phyloP scores from a whole-genome alignment of 2,888 invertebrate species.

The Isoperla grammatica region DNA sequence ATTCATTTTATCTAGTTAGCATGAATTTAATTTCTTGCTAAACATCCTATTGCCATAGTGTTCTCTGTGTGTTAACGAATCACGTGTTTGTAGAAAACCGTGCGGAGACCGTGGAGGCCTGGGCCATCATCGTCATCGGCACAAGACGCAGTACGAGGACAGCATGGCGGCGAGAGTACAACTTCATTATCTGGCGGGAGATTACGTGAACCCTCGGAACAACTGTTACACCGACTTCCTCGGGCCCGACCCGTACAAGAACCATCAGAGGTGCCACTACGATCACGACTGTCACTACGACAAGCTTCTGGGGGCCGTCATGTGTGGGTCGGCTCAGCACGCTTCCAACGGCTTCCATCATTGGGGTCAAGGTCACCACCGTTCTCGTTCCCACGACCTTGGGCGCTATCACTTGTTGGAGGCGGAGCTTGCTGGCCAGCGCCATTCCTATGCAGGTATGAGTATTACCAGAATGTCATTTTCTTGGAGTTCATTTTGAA shows the following conservation, averaged over 20 bases:
- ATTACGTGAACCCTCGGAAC: conserved; percentile 24
- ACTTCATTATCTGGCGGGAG: conserved; percentile 20
- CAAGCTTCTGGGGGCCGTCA: conserved; percentile 38
- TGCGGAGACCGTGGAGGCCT: conserved; percentile 25
- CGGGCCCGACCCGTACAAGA: conserved; percentile 46
- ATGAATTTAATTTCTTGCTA: too few relatives aligned
- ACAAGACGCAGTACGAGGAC: conserved; percentile 29
- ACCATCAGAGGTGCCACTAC: conserved; percentile 51
- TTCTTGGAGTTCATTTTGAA: too few relatives aligned
- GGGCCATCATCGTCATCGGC: conserved; percentile 36
- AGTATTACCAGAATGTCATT: too few relatives aligned
- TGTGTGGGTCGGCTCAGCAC: conserved; percentile 37
- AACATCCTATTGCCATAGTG: too few relatives aligned
- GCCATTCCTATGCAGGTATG: conserved; percentile 14
- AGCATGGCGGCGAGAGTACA: conserved; percentile 16
- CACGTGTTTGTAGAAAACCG: conserved; percentile 28
- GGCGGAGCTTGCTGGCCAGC: conserved; percentile 11
- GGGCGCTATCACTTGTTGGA: conserved; percentile 39
- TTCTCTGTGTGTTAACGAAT: too few relatives aligned
- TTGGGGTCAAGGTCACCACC: conserved; percentile 39
- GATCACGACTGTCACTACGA: conserved; percentile 37
- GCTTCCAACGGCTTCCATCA: conserved; percentile 33
- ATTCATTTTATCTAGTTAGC: too few relatives aligned
- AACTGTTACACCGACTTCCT: conserved; percentile 58
- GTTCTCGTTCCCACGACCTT: conserved; percentile 45